Conservation (phyloP, 2,888 invertebrate species). For the Tortrix viridana region DNA sequence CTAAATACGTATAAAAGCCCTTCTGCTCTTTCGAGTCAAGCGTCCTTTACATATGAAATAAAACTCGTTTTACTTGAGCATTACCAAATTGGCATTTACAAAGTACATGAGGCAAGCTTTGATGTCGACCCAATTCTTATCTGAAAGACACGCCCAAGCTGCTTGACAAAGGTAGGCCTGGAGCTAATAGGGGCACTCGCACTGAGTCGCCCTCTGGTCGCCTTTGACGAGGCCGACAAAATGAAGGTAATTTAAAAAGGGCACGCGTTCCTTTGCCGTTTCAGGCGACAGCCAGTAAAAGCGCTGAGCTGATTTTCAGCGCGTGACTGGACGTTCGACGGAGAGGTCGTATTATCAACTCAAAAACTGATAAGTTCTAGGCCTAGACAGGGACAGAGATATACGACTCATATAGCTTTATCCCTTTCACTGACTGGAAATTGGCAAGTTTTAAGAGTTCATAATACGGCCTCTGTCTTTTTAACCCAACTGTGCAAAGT, state of each 20-base stretch:
- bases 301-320: slow-evolving; percentile 14
- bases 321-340: slow-evolving; percentile 7
- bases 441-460: too few relatives aligned
- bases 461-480: too few relatives aligned
- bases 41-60: slow-evolving; percentile 31
- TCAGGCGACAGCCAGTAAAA: slow-evolving; percentile 14
- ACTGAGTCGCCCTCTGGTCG: slow-evolving; percentile 60
- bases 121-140: slow-evolving; percentile 79
- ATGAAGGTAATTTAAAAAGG: slow-evolving; percentile 78
- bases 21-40: slow-evolving; percentile 21
- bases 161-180: slow-evolving; percentile 72
- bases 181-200: slow-evolving; percentile 77
- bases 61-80: slow-evolving; percentile 30
- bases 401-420: too few relatives aligned
- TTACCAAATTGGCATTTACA: slow-evolving; percentile 37
- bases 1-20: neutral
- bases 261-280: slow-evolving; percentile 42
- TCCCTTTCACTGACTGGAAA: too few relatives aligned
- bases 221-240: slow-evolving; percentile 65
- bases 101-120: slow-evolving; percentile 53
- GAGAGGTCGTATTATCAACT: neutral
- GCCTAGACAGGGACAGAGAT: too few relatives aligned
- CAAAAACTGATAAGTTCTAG: too few relatives aligned
- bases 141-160: slow-evolving; percentile 75
- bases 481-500: too few relatives aligned